These are phyloP conservation scores for Drosophila bocki DNA, from an alignment of 1,140 invertebrate species.

Conservation along the genomic window DNA sequence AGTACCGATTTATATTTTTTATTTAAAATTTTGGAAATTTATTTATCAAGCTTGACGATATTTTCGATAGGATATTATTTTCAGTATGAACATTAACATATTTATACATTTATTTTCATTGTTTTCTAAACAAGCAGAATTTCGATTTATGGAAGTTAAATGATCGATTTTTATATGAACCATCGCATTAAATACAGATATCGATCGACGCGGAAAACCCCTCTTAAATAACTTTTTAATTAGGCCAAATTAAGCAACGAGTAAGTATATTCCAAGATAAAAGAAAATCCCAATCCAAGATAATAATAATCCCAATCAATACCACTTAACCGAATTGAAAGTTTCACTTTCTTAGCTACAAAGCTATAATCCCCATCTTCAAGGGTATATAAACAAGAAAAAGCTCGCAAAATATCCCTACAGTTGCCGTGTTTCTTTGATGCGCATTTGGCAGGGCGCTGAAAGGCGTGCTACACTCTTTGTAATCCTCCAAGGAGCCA, in stretches of 20 bases:
- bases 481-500: conserved; percentile 24
- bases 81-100: no score
- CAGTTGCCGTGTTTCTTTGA: conserved; percentile 37
- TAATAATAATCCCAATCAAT: background rate
- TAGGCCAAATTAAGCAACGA: background rate
- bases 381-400: conserved; percentile 23
- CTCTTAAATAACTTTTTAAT: background rate
- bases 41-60: no score
- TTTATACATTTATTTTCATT: no score
- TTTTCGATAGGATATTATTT: no score
- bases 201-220: background rate
- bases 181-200: no score
- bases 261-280: background rate
- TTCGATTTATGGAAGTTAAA: no score
- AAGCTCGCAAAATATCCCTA: conserved; percentile 17
- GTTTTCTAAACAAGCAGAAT: no score
- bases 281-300: no score
- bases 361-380: background rate
- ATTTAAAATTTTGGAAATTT: no score
- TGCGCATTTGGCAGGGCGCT: conserved; percentile 50
- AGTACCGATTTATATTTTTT: no score
- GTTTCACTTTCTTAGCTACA: background rate
- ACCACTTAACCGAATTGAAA: conserved; percentile 1
- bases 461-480: conserved; percentile 52
- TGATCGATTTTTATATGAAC: no score